Evolutionary conservation across 2,113 vertebrate genomes (phyloP).

Genomic region (Nestor notabilis): DNA sequence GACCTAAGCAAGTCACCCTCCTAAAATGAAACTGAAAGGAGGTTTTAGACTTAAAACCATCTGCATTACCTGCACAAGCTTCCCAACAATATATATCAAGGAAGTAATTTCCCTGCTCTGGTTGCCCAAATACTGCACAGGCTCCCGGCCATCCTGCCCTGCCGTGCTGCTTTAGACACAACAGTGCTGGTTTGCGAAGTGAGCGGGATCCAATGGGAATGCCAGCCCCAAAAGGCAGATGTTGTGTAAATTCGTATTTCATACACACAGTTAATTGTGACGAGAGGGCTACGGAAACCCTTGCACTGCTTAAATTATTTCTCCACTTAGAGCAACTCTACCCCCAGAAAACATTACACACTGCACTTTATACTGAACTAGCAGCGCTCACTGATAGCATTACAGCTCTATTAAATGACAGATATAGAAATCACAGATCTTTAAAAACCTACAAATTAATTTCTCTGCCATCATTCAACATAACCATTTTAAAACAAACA

Average conservation of each 20-base stretch:
- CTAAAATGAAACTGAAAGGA: not conserved
- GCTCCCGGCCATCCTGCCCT: not conserved
- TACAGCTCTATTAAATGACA: constrained; percentile 1
- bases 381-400: not conserved
- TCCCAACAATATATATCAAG: rapidly evolving
- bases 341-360: not conserved
- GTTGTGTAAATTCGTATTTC: constrained; percentile 45
- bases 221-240: not conserved
- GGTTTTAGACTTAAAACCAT: not conserved
- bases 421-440: not conserved
- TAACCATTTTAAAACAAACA: constrained; percentile 15
- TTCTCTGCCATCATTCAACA: not conserved
- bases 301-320: constrained; percentile 13
- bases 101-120: rapidly evolving
- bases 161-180: not conserved
- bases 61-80: not conserved
- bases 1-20: not conserved
- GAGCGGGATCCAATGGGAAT: rapidly evolving
- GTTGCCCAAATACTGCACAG: rapidly evolving
- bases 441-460: not conserved
- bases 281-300: constrained; percentile 42
- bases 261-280: constrained; percentile 46
- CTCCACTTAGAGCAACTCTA: constrained; percentile 18
- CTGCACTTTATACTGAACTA: not conserved
- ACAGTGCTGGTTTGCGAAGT: rapidly evolving